Base-by-base conservation (phyloP, 2,113 vertebrate genomes). In the Calyptommatus sinebrachiatus region DNA sequence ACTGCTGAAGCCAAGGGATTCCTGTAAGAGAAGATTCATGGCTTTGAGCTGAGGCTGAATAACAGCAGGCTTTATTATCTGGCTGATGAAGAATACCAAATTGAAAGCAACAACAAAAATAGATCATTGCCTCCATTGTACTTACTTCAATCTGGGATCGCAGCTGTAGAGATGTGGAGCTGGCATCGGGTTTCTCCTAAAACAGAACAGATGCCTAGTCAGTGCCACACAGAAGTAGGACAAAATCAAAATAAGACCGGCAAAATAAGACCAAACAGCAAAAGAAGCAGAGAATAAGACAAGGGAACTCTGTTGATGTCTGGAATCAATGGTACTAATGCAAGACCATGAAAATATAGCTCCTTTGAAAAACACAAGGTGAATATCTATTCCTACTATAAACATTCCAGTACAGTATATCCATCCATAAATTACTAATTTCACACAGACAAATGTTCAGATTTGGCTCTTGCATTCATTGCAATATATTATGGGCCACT, bases 111-210 rank as follows among this genome's bases (percentile, higher is more conserved):
- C 84, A 87, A 90, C 78, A 86, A 76, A 90, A 86, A 69, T 1
- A 77, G 78, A 86, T n/a, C 35, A 87, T 87, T 75, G 85, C 92
- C 91, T 84, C 78, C 63, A 41, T 70, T 82, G 76, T 77, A 78
- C 93, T 91, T 94, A 99, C 98, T 96, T 99, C 97, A 89, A 97
- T 96, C 93, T 99, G 97, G 82, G 97, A 96, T 80, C 95, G 95
- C 83, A 98, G 95, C 94, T 98, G 97, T 87, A 96, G 94, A 84
- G 97, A 97, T 50, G 95, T 94, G 82, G 94, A 90, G 89, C 92
- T 96, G 88, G 94, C 85, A 79, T 98, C 97, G 66, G 95, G 91
- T 94, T 98, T 99, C 89, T 99, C 98, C 98, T 99, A 92, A 87
- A 95, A 95, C 46, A 94, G 70, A 95, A 92, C 84, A 94, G 89